phyloP scores from a whole-genome alignment of 2,797 vertebrate species.

The Tenualosa thibaudeaui region DNA sequence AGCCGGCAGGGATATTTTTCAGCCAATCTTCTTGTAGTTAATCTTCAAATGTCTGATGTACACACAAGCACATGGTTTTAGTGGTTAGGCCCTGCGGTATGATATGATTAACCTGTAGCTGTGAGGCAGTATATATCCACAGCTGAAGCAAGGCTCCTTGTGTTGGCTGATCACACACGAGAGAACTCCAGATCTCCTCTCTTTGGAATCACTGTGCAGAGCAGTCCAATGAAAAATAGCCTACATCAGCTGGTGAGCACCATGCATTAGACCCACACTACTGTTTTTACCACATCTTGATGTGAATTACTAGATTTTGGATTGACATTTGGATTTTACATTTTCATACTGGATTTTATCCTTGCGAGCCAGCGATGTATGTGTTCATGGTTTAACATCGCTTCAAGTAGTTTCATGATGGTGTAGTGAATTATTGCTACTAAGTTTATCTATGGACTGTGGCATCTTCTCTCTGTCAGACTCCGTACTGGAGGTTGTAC shows the following conservation, averaged over 20 bases:
- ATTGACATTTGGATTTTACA: too few relatives aligned
- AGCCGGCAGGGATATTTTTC: background rate
- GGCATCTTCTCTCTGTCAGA: constrained; percentile 47
- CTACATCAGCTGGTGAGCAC: constrained; percentile 53
- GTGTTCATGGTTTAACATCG: background rate
- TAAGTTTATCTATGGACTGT: background rate
- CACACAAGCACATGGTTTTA: background rate
- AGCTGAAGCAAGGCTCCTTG: background rate
- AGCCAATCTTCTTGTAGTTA: background rate
- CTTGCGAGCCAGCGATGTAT: background rate
- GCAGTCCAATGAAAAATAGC: constrained; percentile 43
- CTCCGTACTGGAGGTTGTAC: constrained; percentile 74
- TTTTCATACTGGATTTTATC: background rate
- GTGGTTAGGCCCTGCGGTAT: background rate
- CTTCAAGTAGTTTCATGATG: background rate
- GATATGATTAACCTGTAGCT: background rate
- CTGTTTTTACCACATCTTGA: background rate
- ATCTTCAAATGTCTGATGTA: background rate
- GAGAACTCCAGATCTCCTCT: constrained; percentile 22
- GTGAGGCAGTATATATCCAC: background rate
- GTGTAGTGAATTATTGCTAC: background rate
- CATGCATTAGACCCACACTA: background rate
- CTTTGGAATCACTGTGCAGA: background rate
- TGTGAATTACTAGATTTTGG: too few relatives aligned
- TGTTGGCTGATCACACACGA: background rate